Percentiles rank a stretch among this genome's conserved stretches.
Conservation (phyloP, 2,113 vertebrate species). For the Dasyprocta punctata region DNA sequence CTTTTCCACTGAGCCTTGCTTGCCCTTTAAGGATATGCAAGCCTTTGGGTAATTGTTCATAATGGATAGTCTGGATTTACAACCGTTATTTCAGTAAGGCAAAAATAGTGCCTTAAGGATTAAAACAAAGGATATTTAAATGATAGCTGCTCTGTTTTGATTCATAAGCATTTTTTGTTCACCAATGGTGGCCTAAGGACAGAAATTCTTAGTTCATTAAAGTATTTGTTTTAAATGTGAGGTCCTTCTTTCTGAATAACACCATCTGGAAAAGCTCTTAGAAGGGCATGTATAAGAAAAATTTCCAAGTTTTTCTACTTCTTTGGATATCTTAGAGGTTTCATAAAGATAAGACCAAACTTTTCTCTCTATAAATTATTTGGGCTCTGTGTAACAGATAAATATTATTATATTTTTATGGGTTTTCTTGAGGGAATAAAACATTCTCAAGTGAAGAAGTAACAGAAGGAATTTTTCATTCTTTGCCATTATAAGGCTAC, state of each 20-base stretch:
- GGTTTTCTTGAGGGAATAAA: neutral
- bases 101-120: neutral
- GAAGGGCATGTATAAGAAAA: neutral
- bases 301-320: neutral
- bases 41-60: neutral
- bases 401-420: neutral
- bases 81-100: neutral
- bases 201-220: neutral
- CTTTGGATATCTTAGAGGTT: neutral
- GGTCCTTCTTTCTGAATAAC: neutral
- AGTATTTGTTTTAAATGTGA: neutral
- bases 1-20: neutral
- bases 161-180: slow-evolving; percentile 33
- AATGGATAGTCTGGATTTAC: neutral
- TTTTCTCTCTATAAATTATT: neutral
- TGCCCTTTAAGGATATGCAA: neutral
- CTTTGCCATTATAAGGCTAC: neutral
- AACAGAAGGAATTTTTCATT: neutral
- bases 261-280: neutral
- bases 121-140: neutral
- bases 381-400: neutral
- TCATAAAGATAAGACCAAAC: neutral
- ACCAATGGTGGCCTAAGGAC: neutral
- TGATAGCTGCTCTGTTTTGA: neutral
- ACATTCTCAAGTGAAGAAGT: neutral